Percentiles rank a stretch among this genome's conserved stretches.
These are phyloP conservation scores for Ophion ellenae DNA, from an alignment of 2,888 invertebrate species.

Conservation along the genomic window DNA sequence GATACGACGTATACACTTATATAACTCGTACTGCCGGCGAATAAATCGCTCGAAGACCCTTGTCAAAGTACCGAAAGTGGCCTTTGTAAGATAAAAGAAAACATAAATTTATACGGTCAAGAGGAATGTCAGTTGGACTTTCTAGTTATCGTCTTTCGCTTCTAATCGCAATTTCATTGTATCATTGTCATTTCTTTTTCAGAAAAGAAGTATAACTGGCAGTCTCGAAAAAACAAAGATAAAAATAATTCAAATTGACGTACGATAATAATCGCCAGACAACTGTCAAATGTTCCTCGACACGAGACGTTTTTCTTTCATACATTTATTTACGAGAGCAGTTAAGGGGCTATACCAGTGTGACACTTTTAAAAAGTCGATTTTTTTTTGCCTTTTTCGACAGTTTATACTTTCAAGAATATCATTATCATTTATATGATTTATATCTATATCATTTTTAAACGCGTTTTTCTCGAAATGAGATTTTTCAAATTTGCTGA, in stretches of 20 bases:
- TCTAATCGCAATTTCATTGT: background rate
- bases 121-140: background rate
- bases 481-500: too few species aligned
- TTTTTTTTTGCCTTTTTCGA: too few species aligned
- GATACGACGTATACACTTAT: constrained; percentile 23
- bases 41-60: constrained; percentile 29
- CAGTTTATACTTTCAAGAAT: too few species aligned
- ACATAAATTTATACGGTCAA: background rate
- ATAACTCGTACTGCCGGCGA: constrained; percentile 11
- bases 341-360: too few species aligned
- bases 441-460: too few species aligned
- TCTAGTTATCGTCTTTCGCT: background rate
- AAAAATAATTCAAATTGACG: background rate
- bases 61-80: constrained; percentile 35
- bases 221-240: background rate
- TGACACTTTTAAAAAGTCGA: too few species aligned
- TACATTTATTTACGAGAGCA: too few species aligned
- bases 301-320: too few species aligned
- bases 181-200: background rate
- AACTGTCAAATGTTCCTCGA: too few species aligned
- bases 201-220: background rate
- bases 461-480: too few species aligned
- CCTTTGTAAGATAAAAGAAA: constrained; percentile 9
- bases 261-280: too few species aligned
- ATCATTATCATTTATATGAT: too few species aligned